Percentiles rank a stretch among this genome's conserved stretches.
phyloP scores from a whole-genome alignment of 2,797 vertebrate genomes.

The Anolis apletophallus region DNA sequence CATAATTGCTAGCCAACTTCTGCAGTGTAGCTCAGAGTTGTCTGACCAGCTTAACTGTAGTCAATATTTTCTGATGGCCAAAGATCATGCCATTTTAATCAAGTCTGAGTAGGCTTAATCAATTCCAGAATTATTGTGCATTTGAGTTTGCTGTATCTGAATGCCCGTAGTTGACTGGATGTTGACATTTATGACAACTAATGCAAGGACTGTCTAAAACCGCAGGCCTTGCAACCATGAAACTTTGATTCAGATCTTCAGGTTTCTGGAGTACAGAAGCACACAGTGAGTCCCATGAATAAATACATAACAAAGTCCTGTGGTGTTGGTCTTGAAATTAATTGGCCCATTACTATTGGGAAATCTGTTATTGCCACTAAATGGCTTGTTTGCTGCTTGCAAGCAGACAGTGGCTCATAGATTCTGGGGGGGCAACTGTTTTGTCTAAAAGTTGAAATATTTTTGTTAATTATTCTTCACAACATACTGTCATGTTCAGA shows the following conservation, averaged over 20 bases:
- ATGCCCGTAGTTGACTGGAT: conserved; percentile 4
- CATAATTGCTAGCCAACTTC: not conserved
- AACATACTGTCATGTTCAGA: not conserved
- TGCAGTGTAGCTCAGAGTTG: not conserved
- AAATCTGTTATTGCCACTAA: not conserved
- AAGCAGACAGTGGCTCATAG: not conserved
- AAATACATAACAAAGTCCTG: conserved; percentile 4
- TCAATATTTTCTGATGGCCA: conserved; percentile 27
- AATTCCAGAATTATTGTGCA: not conserved
- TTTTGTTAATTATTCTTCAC: not conserved
- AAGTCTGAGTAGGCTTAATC: conserved; percentile 16
- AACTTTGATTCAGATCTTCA: conserved; percentile 17
- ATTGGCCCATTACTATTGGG: not conserved
- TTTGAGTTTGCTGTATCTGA: not conserved
- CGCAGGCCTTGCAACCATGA: conserved; percentile 4
- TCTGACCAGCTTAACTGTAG: not conserved
- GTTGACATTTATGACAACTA: conserved; percentile 13
- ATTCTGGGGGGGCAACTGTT: not conserved
- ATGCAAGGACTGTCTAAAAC: conserved; percentile 14
- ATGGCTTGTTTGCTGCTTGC: conserved; percentile 10
- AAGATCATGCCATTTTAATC: conserved; percentile 18
- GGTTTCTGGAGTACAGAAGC: conserved; percentile 11
- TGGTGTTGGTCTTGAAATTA: conserved; percentile 15
- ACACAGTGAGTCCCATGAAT: conserved; percentile 7
- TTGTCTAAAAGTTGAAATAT: not conserved